Evolutionary conservation across 2,888 invertebrate species (phyloP).

Genomic region (Clitarchus hookeri): DNA sequence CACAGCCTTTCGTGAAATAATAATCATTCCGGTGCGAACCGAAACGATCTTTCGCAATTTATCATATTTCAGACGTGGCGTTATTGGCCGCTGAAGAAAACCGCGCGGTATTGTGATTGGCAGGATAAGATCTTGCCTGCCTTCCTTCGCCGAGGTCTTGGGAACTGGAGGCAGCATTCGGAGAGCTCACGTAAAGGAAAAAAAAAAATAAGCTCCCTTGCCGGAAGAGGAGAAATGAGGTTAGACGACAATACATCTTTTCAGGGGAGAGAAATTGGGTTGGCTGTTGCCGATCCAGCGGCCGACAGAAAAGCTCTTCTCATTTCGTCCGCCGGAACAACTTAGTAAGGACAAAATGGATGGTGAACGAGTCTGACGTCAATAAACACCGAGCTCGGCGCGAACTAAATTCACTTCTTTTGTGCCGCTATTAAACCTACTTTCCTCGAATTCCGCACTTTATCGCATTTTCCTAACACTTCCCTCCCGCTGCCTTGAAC

Average conservation of each 20-base stretch:
- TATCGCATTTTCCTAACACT: too few relatives aligned
- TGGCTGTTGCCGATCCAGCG: background rate
- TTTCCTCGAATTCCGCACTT: too few relatives aligned
- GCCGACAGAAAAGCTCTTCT: background rate
- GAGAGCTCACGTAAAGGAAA: background rate
- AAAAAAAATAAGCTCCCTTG: background rate
- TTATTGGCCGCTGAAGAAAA: background rate
- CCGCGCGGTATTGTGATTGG: background rate
- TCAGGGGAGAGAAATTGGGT: slow-evolving; percentile 1
- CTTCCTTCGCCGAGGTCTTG: background rate
- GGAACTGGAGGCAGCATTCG: background rate
- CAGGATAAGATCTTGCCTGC: background rate
- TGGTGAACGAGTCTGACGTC: background rate
- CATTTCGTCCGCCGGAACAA: background rate
- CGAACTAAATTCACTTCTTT: too few relatives aligned
- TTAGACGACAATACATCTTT: slow-evolving; percentile 8
- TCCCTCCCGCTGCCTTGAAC: too few relatives aligned
- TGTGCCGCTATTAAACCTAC: too few relatives aligned
- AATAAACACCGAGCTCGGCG: too few relatives aligned
- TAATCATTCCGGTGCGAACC: background rate
- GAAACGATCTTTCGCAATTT: background rate
- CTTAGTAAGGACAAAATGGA: background rate
- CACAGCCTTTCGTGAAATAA: background rate
- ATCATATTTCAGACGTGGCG: background rate
- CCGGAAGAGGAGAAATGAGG: background rate